Evolutionary conservation across 1,140 invertebrate genomes (phyloP).

Genomic region (Plodia interpunctella): DNA sequence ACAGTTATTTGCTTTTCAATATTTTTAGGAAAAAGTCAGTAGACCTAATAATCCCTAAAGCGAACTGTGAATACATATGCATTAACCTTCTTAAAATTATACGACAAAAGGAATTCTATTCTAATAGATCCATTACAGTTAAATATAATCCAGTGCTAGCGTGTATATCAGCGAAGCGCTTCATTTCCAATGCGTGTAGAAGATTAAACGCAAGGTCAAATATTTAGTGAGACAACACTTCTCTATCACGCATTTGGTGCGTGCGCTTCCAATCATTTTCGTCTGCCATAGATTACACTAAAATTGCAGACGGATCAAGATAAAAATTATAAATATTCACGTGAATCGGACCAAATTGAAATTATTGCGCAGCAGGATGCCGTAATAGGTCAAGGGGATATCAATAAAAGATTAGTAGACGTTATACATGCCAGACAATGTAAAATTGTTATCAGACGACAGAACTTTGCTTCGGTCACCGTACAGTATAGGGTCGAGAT

Average conservation of each 20-base stretch:
- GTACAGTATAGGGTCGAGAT: slow-evolving; percentile 15
- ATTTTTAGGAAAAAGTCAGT: no score
- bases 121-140: no score
- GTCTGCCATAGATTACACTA: slow-evolving; percentile 9
- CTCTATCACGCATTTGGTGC: slow-evolving; percentile 23
- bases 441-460: slow-evolving; percentile 27
- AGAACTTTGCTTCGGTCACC: slow-evolving; percentile 20
- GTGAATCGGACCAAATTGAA: slow-evolving; percentile 9
- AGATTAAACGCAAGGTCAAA: slow-evolving; percentile 34
- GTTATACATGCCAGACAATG: slow-evolving; percentile 23
- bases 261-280: slow-evolving; percentile 15
- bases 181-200: neutral
- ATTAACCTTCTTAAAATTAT: no score
- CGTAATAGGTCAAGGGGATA: slow-evolving; percentile 44
- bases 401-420: slow-evolving; percentile 30
- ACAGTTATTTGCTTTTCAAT: no score
- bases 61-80: no score
- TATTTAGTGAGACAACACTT: neutral
- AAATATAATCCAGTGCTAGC: no score
- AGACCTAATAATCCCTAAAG: no score
- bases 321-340: slow-evolving; percentile 9
- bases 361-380: slow-evolving; percentile 47
- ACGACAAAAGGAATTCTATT: no score
- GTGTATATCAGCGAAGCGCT: neutral
- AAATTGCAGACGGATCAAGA: slow-evolving; percentile 10